Base-by-base conservation (phyloP, 2,797 vertebrate species). In the Rhincodon typus region DNA sequence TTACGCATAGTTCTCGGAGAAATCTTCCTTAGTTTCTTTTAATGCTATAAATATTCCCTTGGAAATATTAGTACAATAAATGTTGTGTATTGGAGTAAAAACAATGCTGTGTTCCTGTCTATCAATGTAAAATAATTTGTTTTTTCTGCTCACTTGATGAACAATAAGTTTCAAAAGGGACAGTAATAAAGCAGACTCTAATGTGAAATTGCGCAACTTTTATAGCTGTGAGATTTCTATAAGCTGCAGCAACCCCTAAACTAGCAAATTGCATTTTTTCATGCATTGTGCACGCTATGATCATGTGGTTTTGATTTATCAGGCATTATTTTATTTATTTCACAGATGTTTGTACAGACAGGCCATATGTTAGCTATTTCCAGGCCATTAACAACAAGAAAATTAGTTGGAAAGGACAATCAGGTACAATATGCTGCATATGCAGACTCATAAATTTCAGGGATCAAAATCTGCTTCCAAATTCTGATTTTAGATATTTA, bases 331-430 rank as follows among this genome's bases (percentile, higher is more conserved):
- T 91, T 91, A 66, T n/a, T 91, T 84, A 84, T 84, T 34, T 91
- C 62, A 34, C 53, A 91, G 88, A 91, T 91, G 57, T 62, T 91
- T 91, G 27, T 15, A 91, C 27, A 62, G 88, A 91, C 62, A 34
- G 66, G 62, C 88, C 53, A 91, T n/a, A 91, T 91, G 88, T 91
- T 66, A 91, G 53, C 62, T 57, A 91, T 66, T 91, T 91, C 27
- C 88, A 91, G 88, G 15, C 17, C 88, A 91, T 91, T 84, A 62
- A 91, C 17, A 30, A 62, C 88, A 34, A 91, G 88, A 91, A 91
- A n/a, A 66, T 62, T 66, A 91, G 30, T 91, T 91, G 62, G 53
- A 66, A 91, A 66, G 30, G 17, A 66, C 57, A 91, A n/a, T 57
- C 57, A 46, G 53, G 57, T n/a, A 66, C 30, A 91, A 91, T 30